Evolutionary conservation across 2,888 invertebrate genomes (phyloP), one percentile per base, ranked within the genome.

Genomic region (Encarsia formosa): DNA sequence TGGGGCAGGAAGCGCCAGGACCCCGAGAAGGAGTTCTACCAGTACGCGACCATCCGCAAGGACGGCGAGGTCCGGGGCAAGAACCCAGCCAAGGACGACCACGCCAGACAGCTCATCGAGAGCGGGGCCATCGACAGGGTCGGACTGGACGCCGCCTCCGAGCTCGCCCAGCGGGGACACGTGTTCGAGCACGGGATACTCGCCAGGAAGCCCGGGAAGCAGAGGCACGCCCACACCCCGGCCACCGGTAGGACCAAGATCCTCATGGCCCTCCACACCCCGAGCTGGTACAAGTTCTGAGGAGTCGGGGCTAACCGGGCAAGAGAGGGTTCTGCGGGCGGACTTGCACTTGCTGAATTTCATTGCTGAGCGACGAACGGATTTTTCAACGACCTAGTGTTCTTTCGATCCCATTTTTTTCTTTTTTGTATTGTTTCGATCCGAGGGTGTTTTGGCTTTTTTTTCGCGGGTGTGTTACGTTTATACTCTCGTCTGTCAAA

Each of bases 1-100:
- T 90, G 85, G 79, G 91, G 91, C 44, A 82, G 83, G 58, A 82
- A 83, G 65, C 76, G 74, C 53, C 67, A 66, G 55, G 70, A 74
- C 45, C 69, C 76, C 15, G 56, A 66, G 38, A 70, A 71, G 59
- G 69, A 74, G 49, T 70, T 71, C 54, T 73, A 73, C 57, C 73
- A 73, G 54, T 72, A 73, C 57, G 64, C 59, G 9, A 74, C 74
- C 11, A 57, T 73, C 3, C 29, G 22, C 63, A 66, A 64, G 70
- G n/a, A 70, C n/a, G 65, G 66, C 57, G 68, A 69, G 56, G 67
- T 68, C 29, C 65, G 74, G 1, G 73, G 73, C n/a, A 71, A 64
- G 48, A 64, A 73, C 45, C 49, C 48, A 5, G 65, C 73, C 24
- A 69, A 65, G 59, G 68, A 72, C 16, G 72, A 73, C 45, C 73